phyloP scores from a whole-genome alignment of 2,888 invertebrate species.

The Andrena fulva region DNA sequence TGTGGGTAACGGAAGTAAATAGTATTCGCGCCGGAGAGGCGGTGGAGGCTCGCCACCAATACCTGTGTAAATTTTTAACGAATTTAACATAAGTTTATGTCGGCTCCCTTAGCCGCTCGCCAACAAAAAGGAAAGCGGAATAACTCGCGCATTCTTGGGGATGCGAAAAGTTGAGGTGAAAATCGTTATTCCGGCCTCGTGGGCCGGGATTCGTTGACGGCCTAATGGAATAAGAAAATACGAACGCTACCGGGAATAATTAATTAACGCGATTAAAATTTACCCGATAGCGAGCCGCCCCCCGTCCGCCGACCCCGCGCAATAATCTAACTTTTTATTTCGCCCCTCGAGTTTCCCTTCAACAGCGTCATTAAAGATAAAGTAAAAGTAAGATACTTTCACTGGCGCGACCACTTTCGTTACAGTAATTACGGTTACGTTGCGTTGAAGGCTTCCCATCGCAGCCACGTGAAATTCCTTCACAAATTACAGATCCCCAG shows the following conservation, averaged over 20 bases:
- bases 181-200: slow-evolving; percentile 30
- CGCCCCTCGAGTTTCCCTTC: neutral
- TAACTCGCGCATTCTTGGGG: slow-evolving; percentile 43
- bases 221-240: slow-evolving; percentile 51
- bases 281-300: slow-evolving; percentile 1
- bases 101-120: slow-evolving; percentile 18
- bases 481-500: neutral
- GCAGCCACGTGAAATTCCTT: neutral
- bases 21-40: slow-evolving; percentile 39
- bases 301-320: neutral
- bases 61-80: slow-evolving; percentile 71
- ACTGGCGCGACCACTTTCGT: slow-evolving; percentile 9
- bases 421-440: slow-evolving; percentile 22
- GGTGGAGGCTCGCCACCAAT: slow-evolving; percentile 49
- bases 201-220: slow-evolving; percentile 27
- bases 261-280: slow-evolving; percentile 46
- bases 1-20: slow-evolving; percentile 41
- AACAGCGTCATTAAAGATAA: neutral
- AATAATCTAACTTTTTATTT: slow-evolving; percentile 30
- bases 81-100: slow-evolving; percentile 69
- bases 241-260: slow-evolving; percentile 35
- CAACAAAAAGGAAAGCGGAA: slow-evolving; percentile 11
- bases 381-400: slow-evolving; percentile 16
- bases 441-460: slow-evolving; percentile 1
- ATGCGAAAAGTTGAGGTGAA: slow-evolving; percentile 21